Percentiles rank a stretch among this genome's conserved stretches.
These are phyloP conservation scores for Apodemus sylvaticus DNA, from an alignment of 2,113 vertebrate species.

Conservation along the genomic window DNA sequence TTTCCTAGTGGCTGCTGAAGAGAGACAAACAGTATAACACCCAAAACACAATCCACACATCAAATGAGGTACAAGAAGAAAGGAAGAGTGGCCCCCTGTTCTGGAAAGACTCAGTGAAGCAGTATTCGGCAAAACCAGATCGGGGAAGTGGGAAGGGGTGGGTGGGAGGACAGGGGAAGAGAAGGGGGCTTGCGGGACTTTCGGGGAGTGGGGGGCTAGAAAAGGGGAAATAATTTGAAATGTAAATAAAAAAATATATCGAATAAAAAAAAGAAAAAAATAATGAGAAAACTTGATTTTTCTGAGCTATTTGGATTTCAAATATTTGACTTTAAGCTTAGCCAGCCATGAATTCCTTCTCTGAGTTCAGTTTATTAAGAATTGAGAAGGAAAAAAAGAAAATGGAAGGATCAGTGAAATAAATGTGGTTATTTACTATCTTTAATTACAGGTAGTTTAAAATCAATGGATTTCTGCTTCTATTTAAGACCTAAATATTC, in stretches of 20 bases:
- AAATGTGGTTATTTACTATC: background rate
- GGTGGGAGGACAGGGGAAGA: too few relatives aligned
- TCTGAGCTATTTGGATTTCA: background rate
- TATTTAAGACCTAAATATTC: background rate
- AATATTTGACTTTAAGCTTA: background rate
- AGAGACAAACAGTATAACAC: conserved; percentile 24
- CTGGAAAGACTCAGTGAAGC: too few relatives aligned
- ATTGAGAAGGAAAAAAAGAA: background rate
- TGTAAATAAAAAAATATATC: too few relatives aligned
- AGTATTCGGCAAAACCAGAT: too few relatives aligned
- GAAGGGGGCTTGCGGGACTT: too few relatives aligned
- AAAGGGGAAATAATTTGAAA: too few relatives aligned
- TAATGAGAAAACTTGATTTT: background rate
- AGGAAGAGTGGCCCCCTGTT: too few relatives aligned
- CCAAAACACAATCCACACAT: too few relatives aligned
- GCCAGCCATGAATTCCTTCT: background rate
- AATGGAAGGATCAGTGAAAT: background rate
- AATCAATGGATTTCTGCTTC: background rate
- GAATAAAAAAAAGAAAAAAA: too few relatives aligned
- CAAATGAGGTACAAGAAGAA: too few relatives aligned
- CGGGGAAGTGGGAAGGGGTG: too few relatives aligned
- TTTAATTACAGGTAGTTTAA: conserved; percentile 46
- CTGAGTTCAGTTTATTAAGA: background rate
- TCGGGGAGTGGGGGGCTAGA: too few relatives aligned
- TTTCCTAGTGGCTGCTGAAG: background rate